These are phyloP conservation scores for Xenopus tropicalis DNA, from an alignment of 2,113 vertebrate genomes.

Conservation along the genomic window DNA sequence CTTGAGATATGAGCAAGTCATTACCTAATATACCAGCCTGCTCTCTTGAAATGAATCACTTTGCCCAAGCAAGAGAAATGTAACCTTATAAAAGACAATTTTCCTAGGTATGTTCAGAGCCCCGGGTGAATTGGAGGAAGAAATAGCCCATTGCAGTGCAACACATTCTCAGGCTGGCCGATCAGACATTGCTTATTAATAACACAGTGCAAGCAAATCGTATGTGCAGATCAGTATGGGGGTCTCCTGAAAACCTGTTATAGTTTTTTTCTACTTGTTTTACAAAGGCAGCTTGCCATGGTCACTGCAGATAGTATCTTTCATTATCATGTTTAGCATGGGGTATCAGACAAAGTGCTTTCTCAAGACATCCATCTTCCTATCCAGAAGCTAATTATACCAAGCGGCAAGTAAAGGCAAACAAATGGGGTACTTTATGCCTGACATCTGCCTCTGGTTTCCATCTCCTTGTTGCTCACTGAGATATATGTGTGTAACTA, in stretches of 20 bases:
- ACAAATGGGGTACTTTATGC: conserved; percentile 19
- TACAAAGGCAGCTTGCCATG: conserved; percentile 20
- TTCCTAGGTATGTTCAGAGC: background rate
- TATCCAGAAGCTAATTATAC: conserved; percentile 18
- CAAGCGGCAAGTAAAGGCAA: conserved; percentile 24
- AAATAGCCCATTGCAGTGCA: background rate
- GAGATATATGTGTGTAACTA: background rate
- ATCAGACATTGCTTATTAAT: background rate
- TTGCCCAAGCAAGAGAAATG: background rate
- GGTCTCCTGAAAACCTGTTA: conserved; percentile 8
- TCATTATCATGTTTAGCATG: conserved; percentile 27
- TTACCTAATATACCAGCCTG: no score
- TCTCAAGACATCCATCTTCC: conserved; percentile 33
- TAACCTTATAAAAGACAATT: background rate
- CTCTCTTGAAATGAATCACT: no score
- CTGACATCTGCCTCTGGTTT: conserved; percentile 22
- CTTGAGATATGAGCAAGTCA: no score
- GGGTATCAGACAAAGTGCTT: conserved; percentile 25
- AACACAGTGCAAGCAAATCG: background rate
- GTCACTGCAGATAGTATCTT: conserved; percentile 13
- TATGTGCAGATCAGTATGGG: background rate
- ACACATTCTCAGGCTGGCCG: background rate
- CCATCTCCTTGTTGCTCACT: background rate
- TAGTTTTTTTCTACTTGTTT: background rate
- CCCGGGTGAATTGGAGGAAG: background rate